phyloP scores from a whole-genome alignment of 1,140 invertebrate genomes.

The Apolygus lucorum region DNA sequence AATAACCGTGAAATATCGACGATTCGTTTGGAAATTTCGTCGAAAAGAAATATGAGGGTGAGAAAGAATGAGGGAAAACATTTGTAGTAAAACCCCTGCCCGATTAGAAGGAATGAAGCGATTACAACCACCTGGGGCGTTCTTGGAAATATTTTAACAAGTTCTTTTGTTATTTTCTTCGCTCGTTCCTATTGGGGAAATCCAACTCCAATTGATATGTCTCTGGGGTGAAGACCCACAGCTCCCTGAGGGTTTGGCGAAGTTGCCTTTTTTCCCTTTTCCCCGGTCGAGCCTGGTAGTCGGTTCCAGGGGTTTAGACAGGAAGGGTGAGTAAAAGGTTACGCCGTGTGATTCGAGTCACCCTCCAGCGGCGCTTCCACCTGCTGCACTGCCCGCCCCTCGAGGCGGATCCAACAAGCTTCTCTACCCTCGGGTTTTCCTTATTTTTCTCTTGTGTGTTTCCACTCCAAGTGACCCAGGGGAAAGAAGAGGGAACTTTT shows the following conservation, averaged over 20 bases:
- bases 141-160: neutral
- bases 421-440: too few relatives aligned
- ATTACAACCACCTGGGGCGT: neutral
- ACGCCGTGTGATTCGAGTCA: constrained; percentile 6
- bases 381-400: neutral
- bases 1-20: too few relatives aligned
- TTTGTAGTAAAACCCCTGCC: too few relatives aligned
- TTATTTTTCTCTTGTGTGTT: too few relatives aligned
- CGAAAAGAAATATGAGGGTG: too few relatives aligned
- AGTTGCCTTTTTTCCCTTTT: neutral
- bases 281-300: neutral
- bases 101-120: neutral
- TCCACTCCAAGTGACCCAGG: too few relatives aligned
- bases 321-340: constrained; percentile 10
- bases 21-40: too few relatives aligned
- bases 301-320: neutral
- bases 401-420: neutral
- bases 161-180: neutral
- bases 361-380: constrained; percentile 3
- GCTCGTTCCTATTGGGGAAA: neutral
- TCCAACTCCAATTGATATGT: neutral
- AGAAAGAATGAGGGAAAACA: too few relatives aligned
- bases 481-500: too few relatives aligned
- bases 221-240: neutral
- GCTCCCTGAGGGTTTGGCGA: neutral